These are phyloP conservation scores for Pegoplata infirma DNA, from an alignment of 2,888 invertebrate species.

Conservation along the genomic window DNA sequence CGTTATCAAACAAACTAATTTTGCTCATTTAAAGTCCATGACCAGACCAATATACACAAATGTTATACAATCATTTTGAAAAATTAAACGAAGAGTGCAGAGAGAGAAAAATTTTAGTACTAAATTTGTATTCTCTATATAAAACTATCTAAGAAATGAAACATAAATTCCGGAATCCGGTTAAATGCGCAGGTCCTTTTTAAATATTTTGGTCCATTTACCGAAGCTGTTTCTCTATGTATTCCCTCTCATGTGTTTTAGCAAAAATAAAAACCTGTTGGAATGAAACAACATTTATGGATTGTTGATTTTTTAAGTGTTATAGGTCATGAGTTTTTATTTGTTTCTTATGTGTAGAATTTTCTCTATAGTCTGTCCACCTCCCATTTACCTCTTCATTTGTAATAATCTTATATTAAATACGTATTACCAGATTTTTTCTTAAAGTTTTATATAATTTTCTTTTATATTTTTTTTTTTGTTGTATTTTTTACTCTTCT, in stretches of 20 bases:
- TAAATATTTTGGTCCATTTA: constrained; percentile 7
- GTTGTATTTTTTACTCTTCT: no score
- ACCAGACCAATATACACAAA: constrained; percentile 38
- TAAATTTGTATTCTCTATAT: constrained; percentile 5
- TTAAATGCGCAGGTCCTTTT: constrained; percentile 20
- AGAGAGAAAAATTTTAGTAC: background rate
- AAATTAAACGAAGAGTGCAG: background rate
- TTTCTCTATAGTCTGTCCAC: background rate
- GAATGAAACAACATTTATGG: constrained; percentile 52
- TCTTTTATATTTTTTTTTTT: background rate
- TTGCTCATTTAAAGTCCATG: constrained; percentile 37
- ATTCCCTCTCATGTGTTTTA: background rate
- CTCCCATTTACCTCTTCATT: background rate
- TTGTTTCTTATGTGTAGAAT: constrained; percentile 38
- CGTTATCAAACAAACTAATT: constrained; percentile 61
- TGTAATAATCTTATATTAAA: constrained; percentile 32
- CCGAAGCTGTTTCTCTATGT: constrained; percentile 13
- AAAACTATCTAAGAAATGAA: constrained; percentile 4
- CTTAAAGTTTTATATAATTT: constrained; percentile 38
- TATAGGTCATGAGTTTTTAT: constrained; percentile 61
- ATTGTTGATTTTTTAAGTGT: constrained; percentile 61
- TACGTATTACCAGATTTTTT: constrained; percentile 11
- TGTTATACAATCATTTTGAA: constrained; percentile 48
- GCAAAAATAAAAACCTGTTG: constrained; percentile 1
- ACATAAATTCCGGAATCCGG: background rate